phyloP scores from a whole-genome alignment of 2,113 vertebrate genomes.

The Trichechus manatus region DNA sequence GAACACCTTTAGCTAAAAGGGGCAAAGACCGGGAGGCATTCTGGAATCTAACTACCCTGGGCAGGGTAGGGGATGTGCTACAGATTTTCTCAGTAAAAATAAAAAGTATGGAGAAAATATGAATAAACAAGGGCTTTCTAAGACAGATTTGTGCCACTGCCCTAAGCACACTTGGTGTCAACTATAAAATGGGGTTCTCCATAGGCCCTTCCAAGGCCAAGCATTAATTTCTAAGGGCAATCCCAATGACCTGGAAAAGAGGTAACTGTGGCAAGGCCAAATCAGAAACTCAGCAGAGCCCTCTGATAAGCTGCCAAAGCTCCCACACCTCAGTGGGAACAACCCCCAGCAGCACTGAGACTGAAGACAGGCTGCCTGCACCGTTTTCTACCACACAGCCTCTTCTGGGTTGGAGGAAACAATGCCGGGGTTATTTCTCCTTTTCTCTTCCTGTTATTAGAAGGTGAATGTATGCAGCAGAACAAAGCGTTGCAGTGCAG shows the following conservation, averaged over 20 bases:
- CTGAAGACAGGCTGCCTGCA: neutral
- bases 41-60: neutral
- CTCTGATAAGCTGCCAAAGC: too few species aligned
- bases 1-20: neutral
- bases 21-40: neutral
- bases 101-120: neutral
- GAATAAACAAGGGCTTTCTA: neutral
- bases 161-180: neutral
- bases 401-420: neutral
- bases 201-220: neutral
- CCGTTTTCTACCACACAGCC: neutral
- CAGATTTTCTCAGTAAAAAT: neutral
- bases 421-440: slow-evolving; percentile 85
- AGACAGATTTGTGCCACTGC: neutral
- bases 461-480: slow-evolving; percentile 70
- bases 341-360: neutral
- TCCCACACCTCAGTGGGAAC: accelerated
- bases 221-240: neutral
- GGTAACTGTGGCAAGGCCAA: neutral
- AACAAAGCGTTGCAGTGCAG: slow-evolving; percentile 87
- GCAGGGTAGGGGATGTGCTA: neutral
- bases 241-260: neutral
- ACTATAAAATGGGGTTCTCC: neutral
- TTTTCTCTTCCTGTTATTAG: slow-evolving; percentile 83
- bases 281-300: neutral